A percentile compares a stretch with the other conserved stretches of the same genome.
phyloP scores from a whole-genome alignment of 2,888 invertebrate genomes.

The Malthinus flaveolus region DNA sequence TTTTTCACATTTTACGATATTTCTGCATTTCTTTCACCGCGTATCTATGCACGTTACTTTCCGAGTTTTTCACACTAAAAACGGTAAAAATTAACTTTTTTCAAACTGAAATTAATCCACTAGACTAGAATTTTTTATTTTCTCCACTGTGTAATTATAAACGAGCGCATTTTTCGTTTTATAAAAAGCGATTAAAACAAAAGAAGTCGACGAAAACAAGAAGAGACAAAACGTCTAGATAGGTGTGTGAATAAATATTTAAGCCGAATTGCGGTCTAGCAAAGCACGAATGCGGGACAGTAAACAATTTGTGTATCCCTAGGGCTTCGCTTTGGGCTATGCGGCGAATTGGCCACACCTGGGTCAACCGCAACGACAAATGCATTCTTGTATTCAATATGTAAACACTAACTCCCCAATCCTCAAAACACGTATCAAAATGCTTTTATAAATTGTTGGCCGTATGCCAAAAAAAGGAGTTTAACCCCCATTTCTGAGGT shows the following conservation, averaged over 20 bases:
- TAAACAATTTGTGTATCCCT: constrained; percentile 28
- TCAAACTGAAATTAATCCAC: too few relatives aligned
- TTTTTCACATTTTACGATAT: too few relatives aligned
- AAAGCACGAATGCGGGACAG: constrained; percentile 28
- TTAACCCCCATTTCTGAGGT: constrained; percentile 1
- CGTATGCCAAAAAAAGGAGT: constrained; percentile 5
- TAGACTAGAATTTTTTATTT: too few relatives aligned
- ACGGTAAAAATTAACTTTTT: too few relatives aligned
- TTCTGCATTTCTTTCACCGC: too few relatives aligned
- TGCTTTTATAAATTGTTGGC: constrained; percentile 14
- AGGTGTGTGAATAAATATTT: constrained; percentile 24
- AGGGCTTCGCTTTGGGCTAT: constrained; percentile 25
- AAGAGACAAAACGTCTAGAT: constrained; percentile 15
- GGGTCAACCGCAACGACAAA: constrained; percentile 27
- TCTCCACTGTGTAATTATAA: too few relatives aligned
- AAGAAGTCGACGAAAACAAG: constrained; percentile 6
- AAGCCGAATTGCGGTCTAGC: constrained; percentile 22
- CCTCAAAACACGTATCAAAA: constrained; percentile 10
- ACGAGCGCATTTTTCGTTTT: too few relatives aligned
- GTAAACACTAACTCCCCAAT: constrained; percentile 13
- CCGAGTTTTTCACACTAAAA: too few relatives aligned
- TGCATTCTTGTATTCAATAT: constrained; percentile 28
- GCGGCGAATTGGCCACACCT: constrained; percentile 26
- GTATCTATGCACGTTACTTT: neutral
- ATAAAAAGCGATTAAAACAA: neutral